Base-by-base conservation (phyloP, 1,140 invertebrate species). In the Meloidogyne floridensis region DNA sequence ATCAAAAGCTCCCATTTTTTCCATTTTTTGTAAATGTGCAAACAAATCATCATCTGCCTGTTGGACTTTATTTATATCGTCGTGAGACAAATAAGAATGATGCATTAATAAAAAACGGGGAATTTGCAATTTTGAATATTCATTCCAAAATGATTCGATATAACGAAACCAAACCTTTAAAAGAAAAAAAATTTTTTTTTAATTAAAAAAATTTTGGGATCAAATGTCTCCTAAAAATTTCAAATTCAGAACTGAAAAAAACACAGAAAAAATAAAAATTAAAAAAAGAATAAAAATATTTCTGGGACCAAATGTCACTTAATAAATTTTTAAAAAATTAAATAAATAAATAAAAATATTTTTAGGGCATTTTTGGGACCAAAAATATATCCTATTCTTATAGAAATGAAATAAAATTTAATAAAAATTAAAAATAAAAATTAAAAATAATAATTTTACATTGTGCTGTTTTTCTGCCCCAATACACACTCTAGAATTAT, bases 41-140 rank as follows among this genome's bases (percentile, higher is more conserved):
- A 92, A 91, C 8, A 94, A 90, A 89, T 94, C 94, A 2, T 93
- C 91, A 90, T 96, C 95, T 0, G 81, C 80, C 94, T 93, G 7
- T 59, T 93, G 92, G 42, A 96, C 92, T 86, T 94, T 91, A 91
- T 95, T 94, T 86, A 94, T 93, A 85, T 95, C 93, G 89, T 96
- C 94, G 87, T 97, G 94, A 4, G 94, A 96, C n/a, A 97, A 92
- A 88, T 96, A 95, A 0, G 93, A 93, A 87, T 96, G 94, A 92
- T 95, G 96, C 51, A 93, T 94, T 90, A 97, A 96, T 0, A 93
- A 90, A 90, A 96, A 97, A 86, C 94, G 94, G 4, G 93, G 94
- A 80, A 93, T 92, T 2, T 93, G 84, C 47, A 53, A 20, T 20
- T 79, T 79, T 89, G 92, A 90, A 92, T 94, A 93, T 90, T 91